Conservation (phyloP, 2,797 vertebrate species). For the Typhlichthys eigenmanni region DNA sequence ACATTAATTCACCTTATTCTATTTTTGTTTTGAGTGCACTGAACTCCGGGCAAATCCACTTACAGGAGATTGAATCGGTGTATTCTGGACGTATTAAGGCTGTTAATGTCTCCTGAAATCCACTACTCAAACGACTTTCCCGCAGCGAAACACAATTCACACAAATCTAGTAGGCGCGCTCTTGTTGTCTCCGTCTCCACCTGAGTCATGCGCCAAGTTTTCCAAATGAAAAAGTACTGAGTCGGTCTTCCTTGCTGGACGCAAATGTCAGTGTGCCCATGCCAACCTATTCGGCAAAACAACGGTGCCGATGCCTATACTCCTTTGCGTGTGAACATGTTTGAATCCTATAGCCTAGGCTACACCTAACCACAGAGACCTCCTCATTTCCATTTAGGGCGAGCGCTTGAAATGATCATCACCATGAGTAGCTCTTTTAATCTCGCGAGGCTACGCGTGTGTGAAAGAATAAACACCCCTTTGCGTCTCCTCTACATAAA, state of each 20-base stretch:
- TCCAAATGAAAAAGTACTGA: constrained; percentile 28
- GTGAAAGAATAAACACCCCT: not conserved
- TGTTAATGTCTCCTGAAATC: constrained; percentile 43
- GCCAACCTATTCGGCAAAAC: constrained; percentile 19
- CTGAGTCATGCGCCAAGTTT: constrained; percentile 41
- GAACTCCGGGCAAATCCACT: constrained; percentile 44
- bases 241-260: constrained; percentile 41
- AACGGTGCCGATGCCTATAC: constrained; percentile 37
- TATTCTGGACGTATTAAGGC: constrained; percentile 32
- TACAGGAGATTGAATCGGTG: constrained; percentile 41
- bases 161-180: constrained; percentile 55
- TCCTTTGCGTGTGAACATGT: constrained; percentile 30
- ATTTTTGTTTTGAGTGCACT: constrained; percentile 37
- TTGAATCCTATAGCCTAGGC: constrained; percentile 15
- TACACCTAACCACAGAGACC: constrained; percentile 22
- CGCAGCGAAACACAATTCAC: constrained; percentile 47
- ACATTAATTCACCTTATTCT: not conserved
- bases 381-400: constrained; percentile 35
- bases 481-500: not conserved
- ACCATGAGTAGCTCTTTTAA: not conserved
- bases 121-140: constrained; percentile 65
- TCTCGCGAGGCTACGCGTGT: constrained; percentile 31
- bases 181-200: constrained; percentile 49
- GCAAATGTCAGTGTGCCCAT: constrained; percentile 23
- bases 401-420: constrained; percentile 21